Conservation (phyloP, 2,888 invertebrate genomes). For the Drosophila maculinotata region DNA sequence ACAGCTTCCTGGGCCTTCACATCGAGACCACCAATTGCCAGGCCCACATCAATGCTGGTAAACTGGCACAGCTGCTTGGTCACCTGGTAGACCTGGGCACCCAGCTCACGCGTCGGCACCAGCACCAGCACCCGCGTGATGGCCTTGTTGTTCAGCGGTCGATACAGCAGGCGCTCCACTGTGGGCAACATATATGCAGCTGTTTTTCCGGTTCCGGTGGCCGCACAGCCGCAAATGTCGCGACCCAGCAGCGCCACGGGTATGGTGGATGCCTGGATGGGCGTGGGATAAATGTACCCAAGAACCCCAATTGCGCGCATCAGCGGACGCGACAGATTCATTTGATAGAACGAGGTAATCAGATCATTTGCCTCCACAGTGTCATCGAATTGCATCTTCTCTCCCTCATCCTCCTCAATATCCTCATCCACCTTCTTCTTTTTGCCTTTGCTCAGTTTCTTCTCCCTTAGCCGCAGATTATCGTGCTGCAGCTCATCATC, state of each 20-base stretch:
- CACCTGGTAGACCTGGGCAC: conserved; percentile 98
- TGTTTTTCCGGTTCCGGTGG: conserved; percentile 99
- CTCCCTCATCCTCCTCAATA: conserved; percentile 86
- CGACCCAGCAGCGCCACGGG: conserved; percentile 96
- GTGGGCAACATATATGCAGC: conserved; percentile 99
- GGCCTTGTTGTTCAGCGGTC: conserved; percentile 89
- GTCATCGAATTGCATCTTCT: conserved; percentile 87
- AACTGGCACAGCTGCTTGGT: conserved; percentile 95
- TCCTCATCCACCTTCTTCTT: conserved; percentile 85
- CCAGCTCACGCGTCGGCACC: conserved; percentile 98
- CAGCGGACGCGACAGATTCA: conserved; percentile 97
- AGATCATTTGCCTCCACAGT: conserved; percentile 88
- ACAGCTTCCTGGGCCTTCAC: conserved; percentile 92
- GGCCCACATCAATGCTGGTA: conserved; percentile 91
- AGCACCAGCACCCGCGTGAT: conserved; percentile 95
- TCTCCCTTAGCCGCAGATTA: conserved; percentile 89
- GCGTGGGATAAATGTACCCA: conserved; percentile 97
- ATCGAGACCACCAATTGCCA: conserved; percentile 95
- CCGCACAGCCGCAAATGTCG: conserved; percentile 99
- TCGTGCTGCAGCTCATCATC: conserved; percentile 92
- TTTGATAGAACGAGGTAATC: conserved; percentile 93
- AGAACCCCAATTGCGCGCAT: conserved; percentile 95
- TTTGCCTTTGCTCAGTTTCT: conserved; percentile 87
- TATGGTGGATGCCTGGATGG: conserved; percentile 97
- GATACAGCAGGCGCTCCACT: conserved; percentile 95